A percentile compares a stretch with the other conserved stretches of the same genome.
Conservation (phyloP, 2,888 invertebrate genomes). For the Pheosia gnoma region DNA sequence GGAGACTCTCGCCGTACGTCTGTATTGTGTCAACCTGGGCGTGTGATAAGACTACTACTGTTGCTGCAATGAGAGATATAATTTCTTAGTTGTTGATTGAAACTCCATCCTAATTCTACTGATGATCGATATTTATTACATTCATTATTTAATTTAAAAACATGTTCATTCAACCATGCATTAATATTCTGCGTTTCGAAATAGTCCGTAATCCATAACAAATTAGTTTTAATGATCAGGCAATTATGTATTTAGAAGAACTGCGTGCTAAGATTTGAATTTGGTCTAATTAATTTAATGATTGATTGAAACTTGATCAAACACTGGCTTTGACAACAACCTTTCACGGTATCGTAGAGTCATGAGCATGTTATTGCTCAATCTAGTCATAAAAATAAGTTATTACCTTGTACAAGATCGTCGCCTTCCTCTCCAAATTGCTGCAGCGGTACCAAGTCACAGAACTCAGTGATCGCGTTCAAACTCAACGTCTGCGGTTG, state of each 20-base stretch:
- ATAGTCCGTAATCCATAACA: constrained; percentile 8
- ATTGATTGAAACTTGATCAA: not conserved
- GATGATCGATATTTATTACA: not conserved
- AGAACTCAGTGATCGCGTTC: constrained; percentile 91
- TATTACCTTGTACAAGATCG: constrained; percentile 87
- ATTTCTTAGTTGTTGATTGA: not conserved
- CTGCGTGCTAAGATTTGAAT: constrained; percentile 20
- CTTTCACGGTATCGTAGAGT: too few relatives aligned
- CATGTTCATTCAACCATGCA: too few relatives aligned
- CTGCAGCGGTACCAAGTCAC: constrained; percentile 89
- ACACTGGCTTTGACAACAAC: not conserved
- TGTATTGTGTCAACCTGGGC: constrained; percentile 90
- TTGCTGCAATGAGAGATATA: constrained; percentile 81
- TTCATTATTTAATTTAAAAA: not conserved
- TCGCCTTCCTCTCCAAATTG: constrained; percentile 86
- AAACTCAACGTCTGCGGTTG: constrained; percentile 87
- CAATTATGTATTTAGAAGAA: constrained; percentile 33
- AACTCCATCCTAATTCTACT: not conserved
- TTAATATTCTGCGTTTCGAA: constrained; percentile 23
- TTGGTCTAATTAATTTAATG: constrained; percentile 15
- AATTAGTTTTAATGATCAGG: constrained; percentile 30
- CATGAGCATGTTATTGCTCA: too few relatives aligned
- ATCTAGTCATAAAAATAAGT: not conserved
- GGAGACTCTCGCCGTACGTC: constrained; percentile 86
- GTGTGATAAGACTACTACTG: constrained; percentile 89